Conservation (phyloP, 2,113 vertebrate species). For the Camarhynchus parvulus region DNA sequence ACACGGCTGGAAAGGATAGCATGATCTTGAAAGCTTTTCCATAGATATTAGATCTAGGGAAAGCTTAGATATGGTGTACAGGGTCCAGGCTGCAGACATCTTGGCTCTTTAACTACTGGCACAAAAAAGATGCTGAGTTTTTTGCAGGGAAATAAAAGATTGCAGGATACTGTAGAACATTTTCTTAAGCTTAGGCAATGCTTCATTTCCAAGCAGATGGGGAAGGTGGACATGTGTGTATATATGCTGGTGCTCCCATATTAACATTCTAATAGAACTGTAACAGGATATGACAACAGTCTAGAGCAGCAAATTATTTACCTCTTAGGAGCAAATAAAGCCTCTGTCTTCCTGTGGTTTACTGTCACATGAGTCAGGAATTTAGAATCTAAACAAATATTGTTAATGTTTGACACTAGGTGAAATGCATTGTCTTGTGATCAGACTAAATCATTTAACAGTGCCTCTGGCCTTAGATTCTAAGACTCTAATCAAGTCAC, state of each 20-base stretch:
- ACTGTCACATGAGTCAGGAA: neutral
- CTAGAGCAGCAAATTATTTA: neutral
- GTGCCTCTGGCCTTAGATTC: neutral
- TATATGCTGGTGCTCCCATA: neutral
- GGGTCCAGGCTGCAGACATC: neutral
- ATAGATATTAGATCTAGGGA: neutral
- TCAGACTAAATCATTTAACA: neutral
- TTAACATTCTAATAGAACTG: neutral
- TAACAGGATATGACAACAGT: neutral
- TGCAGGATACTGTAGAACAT: neutral
- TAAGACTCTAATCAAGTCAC: neutral
- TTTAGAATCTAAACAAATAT: neutral
- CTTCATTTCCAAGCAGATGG: fast-evolving
- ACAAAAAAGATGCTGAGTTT: neutral
- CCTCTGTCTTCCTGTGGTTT: neutral
- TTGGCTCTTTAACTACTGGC: neutral
- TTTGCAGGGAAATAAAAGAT: neutral
- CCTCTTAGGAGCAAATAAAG: neutral
- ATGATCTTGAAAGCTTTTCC: neutral
- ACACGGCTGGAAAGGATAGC: fast-evolving
- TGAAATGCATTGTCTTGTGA: neutral
- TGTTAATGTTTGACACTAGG: neutral
- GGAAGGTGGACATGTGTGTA: neutral
- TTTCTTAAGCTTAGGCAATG: neutral
- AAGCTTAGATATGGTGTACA: neutral